Conservation (phyloP, 2,888 invertebrate species). For the Choreutis nemorana region DNA sequence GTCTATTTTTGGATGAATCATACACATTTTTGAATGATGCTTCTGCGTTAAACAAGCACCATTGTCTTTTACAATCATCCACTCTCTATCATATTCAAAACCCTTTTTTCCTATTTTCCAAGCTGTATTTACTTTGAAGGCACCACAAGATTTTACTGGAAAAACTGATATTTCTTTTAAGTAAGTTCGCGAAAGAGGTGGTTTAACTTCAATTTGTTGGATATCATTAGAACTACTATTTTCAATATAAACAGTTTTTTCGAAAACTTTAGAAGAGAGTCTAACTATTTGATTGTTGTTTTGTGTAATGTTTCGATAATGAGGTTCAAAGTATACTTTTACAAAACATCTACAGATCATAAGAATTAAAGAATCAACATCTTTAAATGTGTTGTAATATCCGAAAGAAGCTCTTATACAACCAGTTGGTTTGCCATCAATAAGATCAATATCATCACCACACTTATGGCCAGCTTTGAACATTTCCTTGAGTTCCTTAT, state of each 20-base stretch:
- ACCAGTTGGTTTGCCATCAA: conserved; percentile 90
- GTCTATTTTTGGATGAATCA: conserved; percentile 77
- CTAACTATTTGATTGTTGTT: conserved; percentile 20
- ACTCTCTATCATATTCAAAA: conserved; percentile 87
- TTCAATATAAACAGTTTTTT: conserved; percentile 13
- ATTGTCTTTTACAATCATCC: conserved; percentile 88
- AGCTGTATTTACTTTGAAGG: conserved; percentile 68
- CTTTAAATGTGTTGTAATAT: conserved; percentile 80
- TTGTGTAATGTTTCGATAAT: too few species aligned
- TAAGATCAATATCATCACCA: conserved; percentile 86
- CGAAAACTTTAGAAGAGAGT: conserved; percentile 16
- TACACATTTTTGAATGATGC: conserved; percentile 78
- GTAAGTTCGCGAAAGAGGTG: conserved; percentile 20
- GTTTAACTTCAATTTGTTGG: conserved; percentile 7
- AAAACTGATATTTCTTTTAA: conserved; percentile 67
- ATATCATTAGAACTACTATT: not conserved
- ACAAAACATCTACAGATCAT: conserved; percentile 84
- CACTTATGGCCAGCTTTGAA: conserved; percentile 90
- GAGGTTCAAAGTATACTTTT: conserved; percentile 18
- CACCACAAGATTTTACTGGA: conserved; percentile 92
- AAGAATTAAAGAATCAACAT: conserved; percentile 74
- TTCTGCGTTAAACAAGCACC: conserved; percentile 92
- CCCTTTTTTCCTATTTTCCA: conserved; percentile 84
- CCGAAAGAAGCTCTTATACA: conserved; percentile 93
- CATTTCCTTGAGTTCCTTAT: conserved; percentile 76